Conservation (phyloP, 2,888 invertebrate species). For the Galerucella pusilla region DNA sequence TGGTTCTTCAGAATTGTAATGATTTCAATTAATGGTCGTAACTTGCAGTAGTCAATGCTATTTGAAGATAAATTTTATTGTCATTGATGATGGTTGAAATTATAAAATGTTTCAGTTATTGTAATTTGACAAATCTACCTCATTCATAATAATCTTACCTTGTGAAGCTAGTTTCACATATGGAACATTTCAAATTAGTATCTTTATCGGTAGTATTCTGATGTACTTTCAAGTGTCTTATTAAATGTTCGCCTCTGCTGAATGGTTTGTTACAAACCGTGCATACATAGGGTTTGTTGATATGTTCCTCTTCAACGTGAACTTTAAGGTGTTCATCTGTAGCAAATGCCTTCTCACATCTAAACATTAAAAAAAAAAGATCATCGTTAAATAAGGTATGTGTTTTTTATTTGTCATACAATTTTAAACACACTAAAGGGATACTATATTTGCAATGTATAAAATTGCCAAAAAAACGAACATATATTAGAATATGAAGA, state of each 20-base stretch:
- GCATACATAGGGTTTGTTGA: constrained; percentile 64
- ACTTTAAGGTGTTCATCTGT: constrained; percentile 60
- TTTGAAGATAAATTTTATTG: too few species aligned
- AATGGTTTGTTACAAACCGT: constrained; percentile 64
- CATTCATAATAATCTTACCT: constrained; percentile 51
- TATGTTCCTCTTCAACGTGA: constrained; percentile 63
- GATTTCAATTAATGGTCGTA: too few species aligned
- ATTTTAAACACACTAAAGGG: too few species aligned
- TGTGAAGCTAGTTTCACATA: constrained; percentile 61
- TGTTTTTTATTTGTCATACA: too few species aligned
- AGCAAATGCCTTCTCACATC: constrained; percentile 57
- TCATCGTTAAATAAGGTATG: background rate
- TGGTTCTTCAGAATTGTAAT: too few species aligned
- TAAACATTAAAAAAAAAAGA: constrained; percentile 12
- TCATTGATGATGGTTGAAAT: too few species aligned
- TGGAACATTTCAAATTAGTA: constrained; percentile 61
- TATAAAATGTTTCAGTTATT: too few species aligned
- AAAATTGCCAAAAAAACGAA: too few species aligned
- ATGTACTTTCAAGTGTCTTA: constrained; percentile 63
- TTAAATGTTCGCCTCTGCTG: constrained; percentile 64
- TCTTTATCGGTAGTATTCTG: constrained; percentile 54
- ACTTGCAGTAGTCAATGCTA: too few species aligned
- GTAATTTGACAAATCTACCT: too few species aligned
- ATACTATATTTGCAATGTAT: too few species aligned
- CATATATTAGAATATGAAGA: too few species aligned